A percentile compares a stretch with the other conserved stretches of the same genome.
Conservation (phyloP, 2,888 invertebrate species). For the Epinotia ramella region DNA sequence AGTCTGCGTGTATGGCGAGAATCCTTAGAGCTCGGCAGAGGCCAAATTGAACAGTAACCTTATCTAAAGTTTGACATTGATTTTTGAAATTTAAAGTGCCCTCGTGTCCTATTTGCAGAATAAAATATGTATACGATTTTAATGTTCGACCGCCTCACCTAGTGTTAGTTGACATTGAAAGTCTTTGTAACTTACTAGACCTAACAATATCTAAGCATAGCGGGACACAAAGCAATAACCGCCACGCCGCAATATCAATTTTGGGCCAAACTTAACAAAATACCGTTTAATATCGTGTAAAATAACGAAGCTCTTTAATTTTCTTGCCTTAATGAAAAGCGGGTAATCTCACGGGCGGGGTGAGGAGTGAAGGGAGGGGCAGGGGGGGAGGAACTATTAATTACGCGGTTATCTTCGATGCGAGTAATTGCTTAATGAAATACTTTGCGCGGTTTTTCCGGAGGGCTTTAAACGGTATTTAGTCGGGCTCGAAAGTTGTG, state of each 20-base stretch:
- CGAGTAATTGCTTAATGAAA: slow-evolving; percentile 43
- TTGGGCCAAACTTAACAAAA: slow-evolving; percentile 22
- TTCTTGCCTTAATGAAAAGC: slow-evolving; percentile 43
- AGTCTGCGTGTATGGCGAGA: too few species aligned
- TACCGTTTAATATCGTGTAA: slow-evolving; percentile 37
- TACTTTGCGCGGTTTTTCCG: slow-evolving; percentile 32
- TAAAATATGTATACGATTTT: too few species aligned
- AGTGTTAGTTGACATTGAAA: too few species aligned
- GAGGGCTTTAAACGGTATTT: not conserved
- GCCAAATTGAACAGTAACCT: too few species aligned
- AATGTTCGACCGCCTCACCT: too few species aligned
- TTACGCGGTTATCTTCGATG: slow-evolving; percentile 43
- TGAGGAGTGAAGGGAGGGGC: not conserved
- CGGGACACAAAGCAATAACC: slow-evolving; percentile 14
- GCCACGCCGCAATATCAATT: slow-evolving; percentile 22
- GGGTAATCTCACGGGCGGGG: slow-evolving; percentile 34
- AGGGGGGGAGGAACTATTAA: slow-evolving; percentile 40
- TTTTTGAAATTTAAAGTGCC: too few species aligned
- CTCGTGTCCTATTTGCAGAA: too few species aligned
- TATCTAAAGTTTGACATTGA: too few species aligned
- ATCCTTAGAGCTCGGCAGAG: too few species aligned
- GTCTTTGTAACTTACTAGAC: not conserved
- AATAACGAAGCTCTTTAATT: slow-evolving; percentile 38
- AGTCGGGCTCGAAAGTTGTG: not conserved
- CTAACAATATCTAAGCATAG: not conserved